Evolutionary conservation across 2,888 invertebrate species (phyloP).

Genomic region (Pseudanteris insignis): DNA sequence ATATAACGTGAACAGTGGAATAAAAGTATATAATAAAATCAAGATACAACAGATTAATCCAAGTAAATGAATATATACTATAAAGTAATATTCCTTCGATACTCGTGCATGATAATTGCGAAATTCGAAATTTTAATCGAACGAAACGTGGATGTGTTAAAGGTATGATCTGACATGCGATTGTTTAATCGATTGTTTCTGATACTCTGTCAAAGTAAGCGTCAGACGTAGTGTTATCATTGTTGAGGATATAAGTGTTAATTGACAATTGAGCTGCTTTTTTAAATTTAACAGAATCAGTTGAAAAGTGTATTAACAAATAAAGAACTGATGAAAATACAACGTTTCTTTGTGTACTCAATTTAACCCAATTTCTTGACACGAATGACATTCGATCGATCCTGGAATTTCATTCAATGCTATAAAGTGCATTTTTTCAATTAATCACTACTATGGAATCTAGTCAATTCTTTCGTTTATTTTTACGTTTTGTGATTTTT

Average conservation of each 20-base stretch:
- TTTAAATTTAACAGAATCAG: conserved; percentile 1
- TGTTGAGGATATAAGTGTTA: conserved; percentile 2
- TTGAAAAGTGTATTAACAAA: background rate
- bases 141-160: background rate
- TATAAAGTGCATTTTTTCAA: no score
- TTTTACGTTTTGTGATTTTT: no score
- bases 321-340: background rate
- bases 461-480: no score
- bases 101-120: background rate
- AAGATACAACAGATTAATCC: conserved; percentile 15
- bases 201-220: conserved; percentile 2
- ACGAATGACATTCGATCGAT: no score
- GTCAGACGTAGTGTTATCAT: conserved; percentile 6
- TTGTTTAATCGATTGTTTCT: conserved; percentile 2
- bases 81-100: conserved; percentile 10
- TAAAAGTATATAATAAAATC: conserved; percentile 11
- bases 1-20: conserved; percentile 28
- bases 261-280: conserved; percentile 4
- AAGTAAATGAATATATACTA: conserved; percentile 14
- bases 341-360: no score
- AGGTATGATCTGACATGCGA: background rate
- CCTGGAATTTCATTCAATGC: no score
- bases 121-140: conserved; percentile 1
- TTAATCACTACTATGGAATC: no score
- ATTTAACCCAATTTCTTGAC: no score